Conservation (phyloP, 92 coral and sea anemone species). For the Plumapathes pennacea region DNA sequence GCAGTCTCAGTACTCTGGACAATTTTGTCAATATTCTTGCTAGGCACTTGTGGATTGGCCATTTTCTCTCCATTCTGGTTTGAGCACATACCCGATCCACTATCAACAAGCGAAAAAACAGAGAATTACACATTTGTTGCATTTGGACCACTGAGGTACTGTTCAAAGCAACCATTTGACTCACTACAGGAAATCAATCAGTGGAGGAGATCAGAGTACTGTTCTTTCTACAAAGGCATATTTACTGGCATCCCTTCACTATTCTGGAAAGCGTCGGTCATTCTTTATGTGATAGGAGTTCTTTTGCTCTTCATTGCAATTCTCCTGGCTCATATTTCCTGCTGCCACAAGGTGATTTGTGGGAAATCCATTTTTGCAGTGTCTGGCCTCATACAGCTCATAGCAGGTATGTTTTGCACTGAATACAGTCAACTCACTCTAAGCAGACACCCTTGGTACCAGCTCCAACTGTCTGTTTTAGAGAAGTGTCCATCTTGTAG, state of each 20-base stretch:
- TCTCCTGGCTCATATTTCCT: slow-evolving; percentile 60
- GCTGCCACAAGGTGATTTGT: slow-evolving; percentile 57
- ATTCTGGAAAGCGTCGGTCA: slow-evolving; percentile 72
- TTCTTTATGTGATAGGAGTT: slow-evolving; percentile 58
- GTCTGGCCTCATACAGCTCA: slow-evolving; percentile 59
- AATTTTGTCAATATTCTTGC: slow-evolving; percentile 50
- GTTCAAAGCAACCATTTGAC: slow-evolving; percentile 57
- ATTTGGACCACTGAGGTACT: slow-evolving; percentile 74
- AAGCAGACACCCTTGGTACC: too few species aligned
- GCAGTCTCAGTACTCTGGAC: slow-evolving; percentile 74
- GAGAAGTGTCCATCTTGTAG: too few species aligned
- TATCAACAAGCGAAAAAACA: slow-evolving; percentile 52
- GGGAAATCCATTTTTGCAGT: slow-evolving; percentile 55
- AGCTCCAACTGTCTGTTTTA: too few species aligned
- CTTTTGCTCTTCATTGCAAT: slow-evolving; percentile 45
- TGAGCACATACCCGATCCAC: slow-evolving; percentile 63
- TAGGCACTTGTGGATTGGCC: slow-evolving; percentile 54
- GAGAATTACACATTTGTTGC: slow-evolving; percentile 66
- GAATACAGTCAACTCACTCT: too few species aligned
- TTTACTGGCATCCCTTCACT: slow-evolving; percentile 77
- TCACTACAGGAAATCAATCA: slow-evolving; percentile 66
- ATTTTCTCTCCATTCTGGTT: slow-evolving; percentile 85
- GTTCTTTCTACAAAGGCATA: slow-evolving; percentile 59
- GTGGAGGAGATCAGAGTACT: slow-evolving; percentile 56
- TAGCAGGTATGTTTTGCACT: too few species aligned